These are phyloP conservation scores for Aphis craccivora DNA, from an alignment of 1,140 invertebrate genomes.

Conservation along the genomic window DNA sequence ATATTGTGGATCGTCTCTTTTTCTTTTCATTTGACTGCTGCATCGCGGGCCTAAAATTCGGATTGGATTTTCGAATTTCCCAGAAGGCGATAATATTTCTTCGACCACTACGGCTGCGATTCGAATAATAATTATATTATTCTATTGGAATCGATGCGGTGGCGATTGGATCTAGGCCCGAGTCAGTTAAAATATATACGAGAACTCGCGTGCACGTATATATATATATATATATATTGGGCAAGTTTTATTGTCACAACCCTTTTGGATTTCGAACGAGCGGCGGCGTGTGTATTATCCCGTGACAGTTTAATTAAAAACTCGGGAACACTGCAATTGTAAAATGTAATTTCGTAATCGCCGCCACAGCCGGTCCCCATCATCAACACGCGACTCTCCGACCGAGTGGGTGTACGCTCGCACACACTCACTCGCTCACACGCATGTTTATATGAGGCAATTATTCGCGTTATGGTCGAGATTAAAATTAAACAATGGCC, in stretches of 20 bases:
- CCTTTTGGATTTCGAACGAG: slow-evolving; percentile 10
- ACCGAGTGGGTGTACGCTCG: too few species aligned
- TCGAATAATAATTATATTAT: background rate
- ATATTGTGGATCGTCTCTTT: background rate
- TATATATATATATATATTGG: background rate
- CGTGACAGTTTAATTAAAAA: slow-evolving; percentile 58
- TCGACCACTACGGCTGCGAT: background rate
- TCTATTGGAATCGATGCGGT: background rate
- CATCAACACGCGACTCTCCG: slow-evolving; percentile 47
- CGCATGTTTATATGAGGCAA: slow-evolving; percentile 28
- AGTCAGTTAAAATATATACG: background rate
- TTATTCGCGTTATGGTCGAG: slow-evolving; percentile 47
- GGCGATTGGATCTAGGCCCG: background rate
- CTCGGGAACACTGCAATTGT: slow-evolving; percentile 9
- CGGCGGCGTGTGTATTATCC: background rate
- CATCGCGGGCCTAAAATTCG: background rate
- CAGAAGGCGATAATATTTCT: background rate
- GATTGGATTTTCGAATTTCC: background rate
- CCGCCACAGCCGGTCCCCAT: slow-evolving; percentile 30
- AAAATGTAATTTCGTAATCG: slow-evolving; percentile 49
- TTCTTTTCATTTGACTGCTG: background rate
- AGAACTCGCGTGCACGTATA: background rate
- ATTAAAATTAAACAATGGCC: slow-evolving; percentile 43
- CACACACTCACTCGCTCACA: background rate
- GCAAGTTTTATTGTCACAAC: slow-evolving; percentile 41